A percentile compares a stretch with the other conserved stretches of the same genome.
These are phyloP conservation scores for Strongylocentrotus purpuratus DNA, from an alignment of 35 echinoderm and acorn worm genomes.

Conservation along the genomic window DNA sequence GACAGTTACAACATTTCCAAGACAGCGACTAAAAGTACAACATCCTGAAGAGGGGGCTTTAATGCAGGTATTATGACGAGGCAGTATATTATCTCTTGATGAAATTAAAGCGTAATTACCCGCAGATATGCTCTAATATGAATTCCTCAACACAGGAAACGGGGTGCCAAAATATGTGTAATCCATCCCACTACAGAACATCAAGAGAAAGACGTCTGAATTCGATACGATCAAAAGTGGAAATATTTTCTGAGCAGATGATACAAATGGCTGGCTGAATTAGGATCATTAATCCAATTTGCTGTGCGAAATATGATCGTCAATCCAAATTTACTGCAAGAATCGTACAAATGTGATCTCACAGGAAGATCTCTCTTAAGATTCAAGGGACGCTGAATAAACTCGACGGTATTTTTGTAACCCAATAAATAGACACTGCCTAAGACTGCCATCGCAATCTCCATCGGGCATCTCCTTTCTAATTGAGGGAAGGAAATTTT, in stretches of 20 bases:
- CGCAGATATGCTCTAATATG: constrained; percentile 12
- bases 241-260: not conserved
- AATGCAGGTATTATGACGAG: constrained; percentile 21
- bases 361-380: not conserved
- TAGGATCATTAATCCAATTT: constrained; percentile 19
- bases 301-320: not conserved
- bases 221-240: not conserved
- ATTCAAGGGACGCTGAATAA: not conserved
- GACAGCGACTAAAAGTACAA: not conserved
- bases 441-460: constrained; percentile 16
- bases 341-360: not conserved
- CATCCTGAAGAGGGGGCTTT: not conserved
- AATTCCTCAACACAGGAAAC: constrained; percentile 22
- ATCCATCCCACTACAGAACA: not conserved
- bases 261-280: not conserved
- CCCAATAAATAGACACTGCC: constrained; percentile 1
- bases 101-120: constrained; percentile 36
- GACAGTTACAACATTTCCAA: not conserved
- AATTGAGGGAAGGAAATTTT: constrained; percentile 22
- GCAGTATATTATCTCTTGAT: constrained; percentile 34
- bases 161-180: constrained; percentile 30
- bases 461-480: not conserved
- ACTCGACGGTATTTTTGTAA: not conserved
- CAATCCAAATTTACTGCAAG: not conserved
- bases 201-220: constrained; percentile 28